phyloP scores from a whole-genome alignment of 2,797 vertebrate species.

The Cyclura pinguis region DNA sequence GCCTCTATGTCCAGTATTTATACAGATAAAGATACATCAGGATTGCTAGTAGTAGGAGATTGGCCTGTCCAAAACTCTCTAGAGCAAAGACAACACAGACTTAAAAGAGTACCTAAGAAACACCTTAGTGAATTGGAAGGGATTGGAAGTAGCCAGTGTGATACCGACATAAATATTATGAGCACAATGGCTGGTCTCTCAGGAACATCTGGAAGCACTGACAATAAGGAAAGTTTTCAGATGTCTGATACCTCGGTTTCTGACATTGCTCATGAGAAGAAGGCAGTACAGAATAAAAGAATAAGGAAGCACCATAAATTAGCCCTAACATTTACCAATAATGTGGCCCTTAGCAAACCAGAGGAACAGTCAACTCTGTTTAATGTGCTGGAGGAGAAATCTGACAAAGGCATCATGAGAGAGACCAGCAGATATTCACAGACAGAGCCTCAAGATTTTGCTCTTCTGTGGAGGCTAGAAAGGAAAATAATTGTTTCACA shows the following conservation, averaged over 20 bases:
- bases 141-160: slow-evolving; percentile 54
- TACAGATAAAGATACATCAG: slow-evolving; percentile 46
- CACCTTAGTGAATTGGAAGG: slow-evolving; percentile 49
- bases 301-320: slow-evolving; percentile 84
- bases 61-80: slow-evolving; percentile 74
- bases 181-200: slow-evolving; percentile 40
- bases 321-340: slow-evolving; percentile 87
- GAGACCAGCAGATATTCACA: slow-evolving; percentile 78
- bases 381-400: slow-evolving; percentile 51
- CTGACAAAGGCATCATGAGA: neutral
- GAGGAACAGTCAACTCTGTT: slow-evolving; percentile 34
- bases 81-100: slow-evolving; percentile 73
- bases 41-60: slow-evolving; percentile 57
- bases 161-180: slow-evolving; percentile 45
- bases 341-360: slow-evolving; percentile 51
- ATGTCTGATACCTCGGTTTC: slow-evolving; percentile 47
- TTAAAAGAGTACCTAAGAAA: slow-evolving; percentile 60
- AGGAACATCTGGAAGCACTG: slow-evolving; percentile 44
- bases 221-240: slow-evolving; percentile 51
- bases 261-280: slow-evolving; percentile 75
- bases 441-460: slow-evolving; percentile 92
- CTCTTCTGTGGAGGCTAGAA: slow-evolving; percentile 91
- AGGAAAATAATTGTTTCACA: slow-evolving; percentile 75
- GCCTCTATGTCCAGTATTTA: slow-evolving; percentile 37
- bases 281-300: slow-evolving; percentile 79